Percentiles rank a stretch among this genome's conserved stretches.
Conservation (phyloP, 1,140 invertebrate genomes). For the Drosophila pseudoananassae region DNA sequence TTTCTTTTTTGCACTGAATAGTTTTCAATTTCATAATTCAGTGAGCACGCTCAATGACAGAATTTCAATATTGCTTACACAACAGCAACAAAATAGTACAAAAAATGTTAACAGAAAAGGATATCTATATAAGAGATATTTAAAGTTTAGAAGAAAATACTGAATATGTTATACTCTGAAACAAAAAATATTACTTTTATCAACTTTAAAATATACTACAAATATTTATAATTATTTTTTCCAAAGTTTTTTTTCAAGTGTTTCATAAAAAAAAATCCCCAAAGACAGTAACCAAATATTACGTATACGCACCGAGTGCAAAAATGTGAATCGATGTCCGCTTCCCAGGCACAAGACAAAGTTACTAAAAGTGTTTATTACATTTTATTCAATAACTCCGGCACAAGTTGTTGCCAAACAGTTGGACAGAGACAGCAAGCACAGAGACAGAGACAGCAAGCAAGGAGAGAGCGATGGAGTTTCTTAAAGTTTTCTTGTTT, state of each 20-base stretch:
- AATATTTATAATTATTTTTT: neutral
- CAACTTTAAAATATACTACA: too few species aligned
- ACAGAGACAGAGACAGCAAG: neutral
- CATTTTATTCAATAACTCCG: slow-evolving; percentile 78
- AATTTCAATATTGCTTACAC: slow-evolving; percentile 76
- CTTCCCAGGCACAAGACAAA: slow-evolving; percentile 65
- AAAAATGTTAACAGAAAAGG: slow-evolving; percentile 1
- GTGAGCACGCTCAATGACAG: slow-evolving; percentile 80
- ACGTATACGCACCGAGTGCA: slow-evolving; percentile 69
- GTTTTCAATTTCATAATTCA: slow-evolving; percentile 84
- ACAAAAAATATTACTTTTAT: too few species aligned
- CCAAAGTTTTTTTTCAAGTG: neutral
- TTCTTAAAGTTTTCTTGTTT: slow-evolving; percentile 67
- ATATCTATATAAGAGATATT: too few species aligned
- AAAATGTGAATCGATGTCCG: slow-evolving; percentile 24
- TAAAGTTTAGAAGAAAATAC: neutral
- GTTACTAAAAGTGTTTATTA: slow-evolving; percentile 82
- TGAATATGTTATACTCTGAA: too few species aligned
- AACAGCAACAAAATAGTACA: slow-evolving; percentile 23
- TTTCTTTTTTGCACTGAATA: slow-evolving; percentile 74
- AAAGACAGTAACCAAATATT: slow-evolving; percentile 54
- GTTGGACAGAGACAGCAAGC: neutral
- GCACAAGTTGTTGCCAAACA: slow-evolving; percentile 11
- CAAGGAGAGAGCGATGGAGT: neutral
- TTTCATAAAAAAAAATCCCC: neutral